Conservation (phyloP, 2,113 vertebrate species). For the Todiramphus chloris region DNA sequence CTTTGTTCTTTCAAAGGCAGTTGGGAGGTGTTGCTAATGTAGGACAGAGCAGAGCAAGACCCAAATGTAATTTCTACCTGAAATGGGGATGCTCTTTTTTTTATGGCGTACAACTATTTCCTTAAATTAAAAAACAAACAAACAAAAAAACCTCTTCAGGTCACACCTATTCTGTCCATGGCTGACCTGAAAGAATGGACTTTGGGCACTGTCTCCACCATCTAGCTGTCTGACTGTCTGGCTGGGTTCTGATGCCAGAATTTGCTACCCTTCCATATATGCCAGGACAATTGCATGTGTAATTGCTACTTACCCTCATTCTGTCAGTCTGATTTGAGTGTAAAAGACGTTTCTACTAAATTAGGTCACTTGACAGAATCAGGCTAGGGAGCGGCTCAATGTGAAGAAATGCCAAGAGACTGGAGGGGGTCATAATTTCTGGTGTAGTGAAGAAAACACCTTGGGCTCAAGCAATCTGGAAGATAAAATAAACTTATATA, state of each 20-base stretch:
- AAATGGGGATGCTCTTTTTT: background rate
- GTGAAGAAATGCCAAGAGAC: background rate
- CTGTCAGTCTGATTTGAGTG: slow-evolving; percentile 6
- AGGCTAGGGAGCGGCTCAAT: fast-evolving
- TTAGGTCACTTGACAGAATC: background rate
- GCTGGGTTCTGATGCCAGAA: background rate
- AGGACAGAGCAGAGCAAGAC: background rate
- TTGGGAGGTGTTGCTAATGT: background rate
- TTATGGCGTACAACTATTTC: background rate
- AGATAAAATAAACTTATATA: background rate
- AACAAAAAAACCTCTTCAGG: background rate
- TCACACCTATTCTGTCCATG: background rate
- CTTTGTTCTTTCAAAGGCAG: background rate
- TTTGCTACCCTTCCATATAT: background rate
- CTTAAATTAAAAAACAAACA: background rate
- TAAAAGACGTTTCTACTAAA: background rate
- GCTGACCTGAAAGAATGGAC: background rate
- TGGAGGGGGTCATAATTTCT: background rate
- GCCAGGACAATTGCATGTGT: background rate
- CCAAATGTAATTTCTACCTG: background rate
- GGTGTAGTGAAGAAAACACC: background rate
- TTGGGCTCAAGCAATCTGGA: background rate
- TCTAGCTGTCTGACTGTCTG: background rate
- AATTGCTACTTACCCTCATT: slow-evolving; percentile 8
- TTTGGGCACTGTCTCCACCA: background rate